These are phyloP conservation scores for Silurus glanis DNA, from an alignment of 2,113 vertebrate species.

Conservation along the genomic window DNA sequence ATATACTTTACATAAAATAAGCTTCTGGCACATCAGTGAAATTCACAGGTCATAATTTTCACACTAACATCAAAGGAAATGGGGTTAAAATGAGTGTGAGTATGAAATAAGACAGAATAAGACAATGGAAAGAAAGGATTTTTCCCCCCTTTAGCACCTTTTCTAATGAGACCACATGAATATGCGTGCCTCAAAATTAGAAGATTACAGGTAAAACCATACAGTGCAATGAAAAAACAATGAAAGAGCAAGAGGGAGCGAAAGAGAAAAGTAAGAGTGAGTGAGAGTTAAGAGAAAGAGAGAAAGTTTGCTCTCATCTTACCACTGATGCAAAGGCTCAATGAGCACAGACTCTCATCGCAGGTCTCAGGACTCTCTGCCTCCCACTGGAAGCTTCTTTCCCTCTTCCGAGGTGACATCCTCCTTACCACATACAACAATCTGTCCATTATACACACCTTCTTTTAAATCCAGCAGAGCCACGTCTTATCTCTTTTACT, in stretches of 20 bases:
- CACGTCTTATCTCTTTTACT: constrained; percentile 27
- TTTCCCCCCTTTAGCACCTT: not conserved
- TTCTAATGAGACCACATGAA: not conserved
- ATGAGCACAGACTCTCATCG: constrained; percentile 71
- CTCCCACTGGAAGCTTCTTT: constrained; percentile 67
- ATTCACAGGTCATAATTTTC: constrained; percentile 32
- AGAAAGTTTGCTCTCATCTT: constrained; percentile 62
- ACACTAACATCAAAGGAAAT: constrained; percentile 23
- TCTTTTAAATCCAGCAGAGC: constrained; percentile 18
- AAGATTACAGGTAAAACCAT: not conserved
- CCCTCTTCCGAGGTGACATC: constrained; percentile 72
- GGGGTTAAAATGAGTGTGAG: constrained; percentile 25
- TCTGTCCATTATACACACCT: constrained; percentile 66
- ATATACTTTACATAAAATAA: not conserved
- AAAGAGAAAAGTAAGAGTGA: constrained; percentile 9
- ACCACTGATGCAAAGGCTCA: constrained; percentile 74
- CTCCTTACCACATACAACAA: constrained; percentile 72
- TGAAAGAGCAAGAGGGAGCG: not conserved
- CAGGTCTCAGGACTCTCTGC: constrained; percentile 70
- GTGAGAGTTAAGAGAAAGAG: constrained; percentile 23
- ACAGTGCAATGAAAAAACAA: not conserved
- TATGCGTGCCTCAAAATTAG: no score
- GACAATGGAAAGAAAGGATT: not conserved
- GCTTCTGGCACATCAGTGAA: not conserved
- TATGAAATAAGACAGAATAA: not conserved